Evolutionary conservation across 2,113 vertebrate genomes (phyloP).

Genomic region (Clarias batrachus): DNA sequence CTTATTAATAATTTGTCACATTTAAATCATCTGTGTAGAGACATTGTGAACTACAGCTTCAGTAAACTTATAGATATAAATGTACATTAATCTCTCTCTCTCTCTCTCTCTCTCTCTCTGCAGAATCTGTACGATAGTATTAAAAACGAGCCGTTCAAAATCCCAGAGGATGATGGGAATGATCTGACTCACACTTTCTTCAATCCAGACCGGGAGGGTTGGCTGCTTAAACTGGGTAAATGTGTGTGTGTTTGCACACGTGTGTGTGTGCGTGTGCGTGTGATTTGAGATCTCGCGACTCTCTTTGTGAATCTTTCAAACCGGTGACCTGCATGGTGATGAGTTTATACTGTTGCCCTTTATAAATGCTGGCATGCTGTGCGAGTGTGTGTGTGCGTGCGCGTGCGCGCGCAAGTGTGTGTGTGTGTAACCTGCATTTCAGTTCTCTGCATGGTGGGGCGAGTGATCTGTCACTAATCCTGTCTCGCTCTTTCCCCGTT

Average conservation of each 20-base stretch:
- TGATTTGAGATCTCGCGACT: neutral
- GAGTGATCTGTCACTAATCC: constrained; percentile 74
- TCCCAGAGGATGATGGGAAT: constrained; percentile 91
- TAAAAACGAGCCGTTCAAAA: constrained; percentile 90
- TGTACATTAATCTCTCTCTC: neutral
- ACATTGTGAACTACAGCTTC: too few relatives aligned
- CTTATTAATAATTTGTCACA: too few relatives aligned
- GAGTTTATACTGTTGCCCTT: constrained; percentile 26
- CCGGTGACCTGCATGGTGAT: constrained; percentile 23
- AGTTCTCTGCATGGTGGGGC: constrained; percentile 71
- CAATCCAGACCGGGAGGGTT: constrained; percentile 89
- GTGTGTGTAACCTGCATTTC: constrained; percentile 51
- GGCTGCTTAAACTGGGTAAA: constrained; percentile 90
- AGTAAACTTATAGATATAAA: too few relatives aligned
- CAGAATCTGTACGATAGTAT: constrained; percentile 91
- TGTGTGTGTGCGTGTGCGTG: neutral
- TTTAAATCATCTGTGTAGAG: too few relatives aligned
- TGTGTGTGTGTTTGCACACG: constrained; percentile 11
- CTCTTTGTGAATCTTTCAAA: constrained; percentile 15
- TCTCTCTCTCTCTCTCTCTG: neutral
- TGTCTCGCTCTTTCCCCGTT: constrained; percentile 50
- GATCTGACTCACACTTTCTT: constrained; percentile 92
- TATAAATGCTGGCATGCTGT: constrained; percentile 22
- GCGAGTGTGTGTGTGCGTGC: neutral
- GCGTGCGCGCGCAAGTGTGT: constrained; percentile 6